Percentiles rank a stretch among this genome's conserved stretches.
Conservation (phyloP, 2,888 invertebrate species). For the Oscheius sp. region DNA sequence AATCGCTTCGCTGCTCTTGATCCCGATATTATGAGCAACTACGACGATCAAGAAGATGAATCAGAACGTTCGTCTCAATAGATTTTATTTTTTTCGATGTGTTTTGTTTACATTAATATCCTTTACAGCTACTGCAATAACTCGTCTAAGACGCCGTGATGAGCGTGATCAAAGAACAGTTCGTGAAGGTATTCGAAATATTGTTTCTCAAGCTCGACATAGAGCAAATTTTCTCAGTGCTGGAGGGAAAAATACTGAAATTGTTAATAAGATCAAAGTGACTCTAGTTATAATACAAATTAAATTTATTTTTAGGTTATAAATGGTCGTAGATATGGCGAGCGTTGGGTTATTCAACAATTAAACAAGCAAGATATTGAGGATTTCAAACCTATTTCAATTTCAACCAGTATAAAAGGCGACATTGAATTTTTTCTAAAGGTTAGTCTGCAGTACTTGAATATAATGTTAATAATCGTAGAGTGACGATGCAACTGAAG, state of each 20-base stretch:
- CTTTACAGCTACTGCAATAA: neutral
- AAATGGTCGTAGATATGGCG: slow-evolving; percentile 38
- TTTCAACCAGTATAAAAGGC: slow-evolving; percentile 40
- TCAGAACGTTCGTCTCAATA: neutral
- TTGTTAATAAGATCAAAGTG: slow-evolving; percentile 44
- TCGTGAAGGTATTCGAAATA: neutral
- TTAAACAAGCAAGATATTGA: slow-evolving; percentile 53
- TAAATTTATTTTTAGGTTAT: slow-evolving; percentile 2
- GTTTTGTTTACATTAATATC: neutral
- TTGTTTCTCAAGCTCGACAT: neutral
- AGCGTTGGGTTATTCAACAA: slow-evolving; percentile 50
- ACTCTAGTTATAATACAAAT: too few species aligned
- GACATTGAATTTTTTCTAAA: slow-evolving; percentile 56
- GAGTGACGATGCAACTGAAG: slow-evolving; percentile 56
- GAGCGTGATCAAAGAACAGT: neutral
- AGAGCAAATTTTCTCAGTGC: slow-evolving; percentile 23
- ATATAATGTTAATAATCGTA: slow-evolving; percentile 12
- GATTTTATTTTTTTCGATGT: neutral
- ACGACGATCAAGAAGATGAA: slow-evolving; percentile 64
- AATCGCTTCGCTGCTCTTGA: slow-evolving; percentile 55
- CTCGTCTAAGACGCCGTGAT: neutral
- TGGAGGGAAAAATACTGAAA: slow-evolving; percentile 44
- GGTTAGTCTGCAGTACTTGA: slow-evolving; percentile 25
- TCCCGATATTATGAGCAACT: slow-evolving; percentile 61
- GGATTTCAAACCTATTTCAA: slow-evolving; percentile 50